Evolutionary conservation across 2,888 invertebrate species (phyloP).

Genomic region (Brenthis ino): DNA sequence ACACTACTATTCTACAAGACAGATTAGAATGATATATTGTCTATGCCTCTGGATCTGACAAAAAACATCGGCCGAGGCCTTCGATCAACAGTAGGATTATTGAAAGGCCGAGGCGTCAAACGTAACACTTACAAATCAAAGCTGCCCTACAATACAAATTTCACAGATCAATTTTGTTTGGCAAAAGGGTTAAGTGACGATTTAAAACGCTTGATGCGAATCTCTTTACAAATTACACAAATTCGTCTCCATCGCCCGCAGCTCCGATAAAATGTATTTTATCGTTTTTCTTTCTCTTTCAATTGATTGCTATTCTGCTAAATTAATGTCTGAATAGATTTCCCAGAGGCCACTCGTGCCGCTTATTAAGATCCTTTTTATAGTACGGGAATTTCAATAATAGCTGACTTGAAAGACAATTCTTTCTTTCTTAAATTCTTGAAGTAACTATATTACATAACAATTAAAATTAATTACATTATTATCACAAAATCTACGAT

Average conservation of each 20-base stretch:
- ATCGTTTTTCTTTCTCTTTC: constrained; percentile 21
- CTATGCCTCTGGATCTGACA: no score
- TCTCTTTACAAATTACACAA: constrained; percentile 38
- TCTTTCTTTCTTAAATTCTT: background rate
- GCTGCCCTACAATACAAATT: background rate
- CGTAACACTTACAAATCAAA: constrained; percentile 1
- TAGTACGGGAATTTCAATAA: background rate
- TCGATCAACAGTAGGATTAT: no score
- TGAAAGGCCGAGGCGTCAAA: no score
- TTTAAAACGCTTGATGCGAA: constrained; percentile 24
- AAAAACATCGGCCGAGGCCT: no score
- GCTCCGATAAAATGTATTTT: constrained; percentile 34
- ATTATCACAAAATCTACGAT: no score
- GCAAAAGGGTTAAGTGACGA: constrained; percentile 13
- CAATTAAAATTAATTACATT: no score
- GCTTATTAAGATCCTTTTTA: background rate
- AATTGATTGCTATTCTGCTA: constrained; percentile 23
- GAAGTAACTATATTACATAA: no score
- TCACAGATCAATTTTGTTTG: constrained; percentile 5
- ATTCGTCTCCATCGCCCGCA: constrained; percentile 42
- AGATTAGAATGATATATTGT: background rate
- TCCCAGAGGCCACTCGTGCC: background rate
- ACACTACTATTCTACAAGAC: no score
- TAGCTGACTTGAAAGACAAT: background rate
- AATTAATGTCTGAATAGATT: constrained; percentile 13